These are phyloP conservation scores for Scomber colias DNA, from an alignment of 2,113 vertebrate genomes.

Conservation along the genomic window DNA sequence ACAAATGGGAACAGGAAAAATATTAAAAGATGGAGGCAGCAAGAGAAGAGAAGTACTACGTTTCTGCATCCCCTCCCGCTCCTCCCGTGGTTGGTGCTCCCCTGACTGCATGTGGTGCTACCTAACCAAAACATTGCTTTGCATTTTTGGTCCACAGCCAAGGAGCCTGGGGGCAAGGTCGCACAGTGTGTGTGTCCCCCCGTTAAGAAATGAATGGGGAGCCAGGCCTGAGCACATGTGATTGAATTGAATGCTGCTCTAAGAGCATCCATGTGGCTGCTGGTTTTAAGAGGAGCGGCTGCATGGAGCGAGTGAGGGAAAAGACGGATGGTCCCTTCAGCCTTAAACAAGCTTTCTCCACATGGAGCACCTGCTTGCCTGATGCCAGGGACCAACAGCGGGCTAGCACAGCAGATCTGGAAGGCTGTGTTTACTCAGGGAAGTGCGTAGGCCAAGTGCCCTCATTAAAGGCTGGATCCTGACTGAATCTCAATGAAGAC, in stretches of 20 bases:
- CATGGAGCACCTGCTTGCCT: slow-evolving; percentile 68
- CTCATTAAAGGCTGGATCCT: slow-evolving; percentile 62
- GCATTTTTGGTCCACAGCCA: slow-evolving; percentile 72
- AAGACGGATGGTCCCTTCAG: slow-evolving; percentile 53
- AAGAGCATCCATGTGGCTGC: slow-evolving; percentile 47
- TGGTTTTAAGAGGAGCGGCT: slow-evolving; percentile 29
- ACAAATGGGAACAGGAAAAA: neutral
- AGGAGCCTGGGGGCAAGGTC: slow-evolving; percentile 35
- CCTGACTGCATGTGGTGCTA: slow-evolving; percentile 55
- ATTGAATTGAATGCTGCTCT: slow-evolving; percentile 34
- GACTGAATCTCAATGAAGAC: slow-evolving; percentile 71
- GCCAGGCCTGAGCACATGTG: slow-evolving; percentile 21
- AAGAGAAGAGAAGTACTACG: neutral
- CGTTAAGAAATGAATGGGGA: slow-evolving; percentile 54
- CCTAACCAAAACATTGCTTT: slow-evolving; percentile 76
- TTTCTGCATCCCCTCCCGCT: slow-evolving; percentile 1
- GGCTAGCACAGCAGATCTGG: slow-evolving; percentile 40
- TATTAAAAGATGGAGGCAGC: neutral
- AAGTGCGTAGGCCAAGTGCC: slow-evolving; percentile 56
- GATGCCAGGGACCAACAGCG: slow-evolving; percentile 48
- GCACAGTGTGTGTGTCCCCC: neutral
- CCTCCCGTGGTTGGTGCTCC: slow-evolving; percentile 22
- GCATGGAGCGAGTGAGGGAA: slow-evolving; percentile 33
- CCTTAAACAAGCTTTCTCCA: slow-evolving; percentile 60
- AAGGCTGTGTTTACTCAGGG: slow-evolving; percentile 70